Conservation (phyloP, 2,797 vertebrate genomes). For the Tarsius wallacei region DNA sequence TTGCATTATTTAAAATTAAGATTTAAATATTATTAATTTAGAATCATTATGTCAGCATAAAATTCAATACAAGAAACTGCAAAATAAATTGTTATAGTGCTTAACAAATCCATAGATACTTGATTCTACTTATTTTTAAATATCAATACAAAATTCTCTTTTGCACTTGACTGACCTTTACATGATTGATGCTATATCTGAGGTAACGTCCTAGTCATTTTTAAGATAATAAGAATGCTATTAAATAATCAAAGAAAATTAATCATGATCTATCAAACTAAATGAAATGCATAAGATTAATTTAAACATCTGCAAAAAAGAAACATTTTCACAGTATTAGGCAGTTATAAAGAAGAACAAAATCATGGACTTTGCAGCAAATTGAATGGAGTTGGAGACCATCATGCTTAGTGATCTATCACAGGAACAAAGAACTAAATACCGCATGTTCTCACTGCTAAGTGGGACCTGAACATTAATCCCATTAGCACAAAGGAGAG, state of each 20-base stretch:
- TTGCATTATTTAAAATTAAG: background rate
- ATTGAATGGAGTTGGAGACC: no score
- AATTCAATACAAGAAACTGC: background rate
- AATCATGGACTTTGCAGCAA: no score
- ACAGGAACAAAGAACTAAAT: no score
- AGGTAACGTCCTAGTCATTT: background rate
- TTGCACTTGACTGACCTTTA: background rate
- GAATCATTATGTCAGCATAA: background rate
- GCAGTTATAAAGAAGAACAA: no score
- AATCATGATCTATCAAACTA: background rate
- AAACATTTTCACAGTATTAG: no score
- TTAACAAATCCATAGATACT: background rate
- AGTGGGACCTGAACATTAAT: no score
- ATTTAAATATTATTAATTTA: background rate
- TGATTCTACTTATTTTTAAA: background rate
- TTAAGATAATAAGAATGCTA: background rate
- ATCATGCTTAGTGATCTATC: no score
- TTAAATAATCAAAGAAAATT: background rate
- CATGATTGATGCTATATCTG: background rate
- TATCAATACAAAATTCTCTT: background rate
- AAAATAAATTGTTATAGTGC: background rate
- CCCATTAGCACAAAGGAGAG: no score
- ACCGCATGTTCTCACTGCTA: no score
- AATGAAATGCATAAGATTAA: background rate
- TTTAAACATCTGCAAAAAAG: background rate